Conservation (phyloP, 1,140 invertebrate species). For the Drosophila repletoides region DNA sequence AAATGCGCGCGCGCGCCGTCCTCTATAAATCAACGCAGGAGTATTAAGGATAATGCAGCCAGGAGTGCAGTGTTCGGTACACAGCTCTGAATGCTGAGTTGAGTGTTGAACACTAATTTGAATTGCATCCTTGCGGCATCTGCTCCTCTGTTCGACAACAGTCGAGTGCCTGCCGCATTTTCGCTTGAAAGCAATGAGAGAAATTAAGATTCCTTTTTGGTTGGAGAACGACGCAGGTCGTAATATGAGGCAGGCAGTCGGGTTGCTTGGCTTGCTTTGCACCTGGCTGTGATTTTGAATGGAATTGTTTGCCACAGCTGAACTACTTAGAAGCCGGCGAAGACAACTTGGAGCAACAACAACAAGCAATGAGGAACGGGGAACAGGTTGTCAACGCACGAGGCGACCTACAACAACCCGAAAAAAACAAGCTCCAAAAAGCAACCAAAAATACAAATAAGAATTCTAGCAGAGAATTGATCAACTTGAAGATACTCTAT, state of each 20-base stretch:
- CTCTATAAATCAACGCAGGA: conserved; percentile 61
- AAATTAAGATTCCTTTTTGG: conserved; percentile 40
- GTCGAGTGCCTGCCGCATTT: conserved; percentile 30
- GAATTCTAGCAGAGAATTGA: too few species aligned
- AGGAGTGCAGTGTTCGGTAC: too few species aligned
- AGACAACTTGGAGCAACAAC: too few species aligned
- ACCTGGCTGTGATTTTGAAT: conserved; percentile 62
- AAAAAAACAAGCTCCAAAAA: conserved; percentile 24
- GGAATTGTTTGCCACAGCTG: conserved; percentile 6
- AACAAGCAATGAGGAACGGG: too few species aligned
- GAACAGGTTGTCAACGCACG: conserved; percentile 55
- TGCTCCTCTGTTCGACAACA: conserved; percentile 13
- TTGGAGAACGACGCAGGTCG: background rate
- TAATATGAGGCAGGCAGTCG: conserved; percentile 13
- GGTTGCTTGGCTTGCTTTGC: too few species aligned
- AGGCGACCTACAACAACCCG: conserved; percentile 23
- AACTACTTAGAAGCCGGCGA: conserved; percentile 37
- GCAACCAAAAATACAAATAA: too few species aligned
- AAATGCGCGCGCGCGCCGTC: conserved; percentile 33
- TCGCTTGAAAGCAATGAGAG: conserved; percentile 67
- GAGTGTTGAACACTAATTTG: conserved; percentile 72
- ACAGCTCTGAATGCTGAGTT: too few species aligned
- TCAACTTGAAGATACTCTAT: too few species aligned
- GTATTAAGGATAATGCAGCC: conserved; percentile 64
- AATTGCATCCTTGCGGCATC: conserved; percentile 55